Base-by-base conservation (phyloP, 2,797 vertebrate genomes). In the Enteromius trimaculatus region DNA sequence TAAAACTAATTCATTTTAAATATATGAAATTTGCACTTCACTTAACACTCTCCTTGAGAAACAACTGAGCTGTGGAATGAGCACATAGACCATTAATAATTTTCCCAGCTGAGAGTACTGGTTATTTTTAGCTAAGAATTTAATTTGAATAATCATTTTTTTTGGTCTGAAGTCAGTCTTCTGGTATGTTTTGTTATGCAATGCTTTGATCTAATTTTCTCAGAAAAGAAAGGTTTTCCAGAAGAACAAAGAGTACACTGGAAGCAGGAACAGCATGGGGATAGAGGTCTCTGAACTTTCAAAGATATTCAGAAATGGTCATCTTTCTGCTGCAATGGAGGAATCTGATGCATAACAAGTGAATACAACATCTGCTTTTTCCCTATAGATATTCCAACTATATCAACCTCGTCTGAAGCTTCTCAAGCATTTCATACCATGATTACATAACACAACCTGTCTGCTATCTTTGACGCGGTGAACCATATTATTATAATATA, bases 141-240 rank as follows among this genome's bases (percentile, higher is more conserved):
- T 80, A 88, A 93, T 92, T 91, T 86, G 84, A 91, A 89, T 89
- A 90, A 90, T 88, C 83, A 91, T 77, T 84, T 86, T 65, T 60
- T 51, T 84, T 83, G 87, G 88, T 89, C 70, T 79, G 55, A 87
- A 90, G 74, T 87, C 80, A 81, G 84, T 84, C 87, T 90, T 90
- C 89, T 88, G 88, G 90, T 92, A 87, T 91, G 89, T 92, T 90
- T 66, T 75, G 47, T 29, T 68, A 74, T 10, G 49, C 19, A 60
- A 87, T 74, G 39, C 90, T 92, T 92, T 94, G 90, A 93, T 92
- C 89, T 89, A 85, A 90, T 74, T 74, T 81, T 81, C 42, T 13
- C 29, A 5, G 51, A 66, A 51, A 39, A 37, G 2, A 65, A 78
- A 37, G 37, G 1, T 34, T 81, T 37, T 62, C 17, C 11, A 17